Conservation (phyloP, 2,888 invertebrate genomes). For the Drepanosiphum platanoidis region DNA sequence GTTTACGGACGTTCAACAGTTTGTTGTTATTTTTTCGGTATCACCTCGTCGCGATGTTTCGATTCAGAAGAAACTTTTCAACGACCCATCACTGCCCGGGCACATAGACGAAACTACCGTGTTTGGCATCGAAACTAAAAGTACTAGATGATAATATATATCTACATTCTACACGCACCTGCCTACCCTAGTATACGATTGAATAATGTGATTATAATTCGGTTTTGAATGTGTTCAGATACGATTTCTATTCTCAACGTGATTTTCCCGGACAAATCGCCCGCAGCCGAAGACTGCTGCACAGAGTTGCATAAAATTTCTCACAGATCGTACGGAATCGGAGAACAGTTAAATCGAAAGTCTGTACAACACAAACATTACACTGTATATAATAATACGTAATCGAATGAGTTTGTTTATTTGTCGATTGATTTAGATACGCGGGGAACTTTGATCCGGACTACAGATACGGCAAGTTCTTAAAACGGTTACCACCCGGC, state of each 20-base stretch:
- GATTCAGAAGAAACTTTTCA: not conserved
- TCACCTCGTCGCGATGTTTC: too few species aligned
- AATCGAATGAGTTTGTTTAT: not conserved
- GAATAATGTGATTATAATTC: too few species aligned
- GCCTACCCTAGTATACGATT: too few species aligned
- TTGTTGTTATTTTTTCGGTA: too few species aligned
- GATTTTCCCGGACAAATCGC: not conserved
- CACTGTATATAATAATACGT: too few species aligned
- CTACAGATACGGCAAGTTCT: not conserved
- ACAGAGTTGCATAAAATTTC: conserved; percentile 23
- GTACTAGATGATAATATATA: conserved; percentile 4
- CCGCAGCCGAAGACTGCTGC: not conserved
- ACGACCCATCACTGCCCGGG: conserved; percentile 2
- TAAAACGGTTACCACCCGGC: conserved; percentile 19
- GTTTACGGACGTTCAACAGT: too few species aligned
- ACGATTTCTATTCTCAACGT: not conserved
- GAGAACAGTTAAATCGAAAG: conserved; percentile 45
- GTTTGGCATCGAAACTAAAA: conserved; percentile 23
- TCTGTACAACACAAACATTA: not conserved
- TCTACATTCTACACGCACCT: too few species aligned
- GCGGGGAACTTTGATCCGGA: not conserved
- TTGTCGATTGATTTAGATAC: conserved; percentile 16
- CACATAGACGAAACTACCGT: conserved; percentile 24
- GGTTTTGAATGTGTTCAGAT: not conserved
- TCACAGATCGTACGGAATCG: not conserved